Evolutionary conservation across 1,140 invertebrate genomes (phyloP), one percentile per base, ranked within the genome.

Genomic region (Probaryconus sp.): DNA sequence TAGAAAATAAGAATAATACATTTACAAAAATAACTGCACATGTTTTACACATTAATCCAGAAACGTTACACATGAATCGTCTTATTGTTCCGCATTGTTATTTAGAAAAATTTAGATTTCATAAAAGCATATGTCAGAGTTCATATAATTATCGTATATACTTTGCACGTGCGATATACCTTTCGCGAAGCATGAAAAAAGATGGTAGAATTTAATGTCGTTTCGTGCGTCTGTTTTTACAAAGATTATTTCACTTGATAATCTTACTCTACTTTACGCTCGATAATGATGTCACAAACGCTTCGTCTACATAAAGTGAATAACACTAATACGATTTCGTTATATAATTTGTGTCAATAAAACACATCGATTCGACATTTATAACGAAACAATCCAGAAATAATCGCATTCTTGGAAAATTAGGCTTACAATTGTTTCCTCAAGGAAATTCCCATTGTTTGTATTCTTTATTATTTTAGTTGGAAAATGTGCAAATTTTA

Each of bases 171-270:
- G 21, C 21, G 21, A 7, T 24, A 24, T 7, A n/a, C n/a, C n/a
- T n/a, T n/a, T n/a, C n/a, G n/a, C n/a, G n/a, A n/a, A n/a, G n/a
- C n/a, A n/a, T n/a, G n/a, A n/a, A n/a, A n/a, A n/a, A n/a, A n/a
- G 21, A 24, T 24, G 21, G 7, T 24, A 24, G 21, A 24, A 24
- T 7, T 4, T 24, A 3, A 7, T 24, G 21, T 24, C 7, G 24
- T 37, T 33, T 18, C 7, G 11, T 11, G 7, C 9, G 26, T 56
- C 40, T 56, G 51, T 56, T 56, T 40, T 67, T 3, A 33, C 33
- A 2, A 56, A 48, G 51, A 67, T 67, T 56, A 48, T 48, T 56
- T 67, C 43, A 21, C 42, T 38, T 37, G 63, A 58, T 67, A 67
- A 67, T 56, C 63, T 37, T 21, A 28, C 20, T 65, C 14, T 40